phyloP scores from a whole-genome alignment of 2,113 vertebrate genomes.

The Oncorhynchus clarkii region DNA sequence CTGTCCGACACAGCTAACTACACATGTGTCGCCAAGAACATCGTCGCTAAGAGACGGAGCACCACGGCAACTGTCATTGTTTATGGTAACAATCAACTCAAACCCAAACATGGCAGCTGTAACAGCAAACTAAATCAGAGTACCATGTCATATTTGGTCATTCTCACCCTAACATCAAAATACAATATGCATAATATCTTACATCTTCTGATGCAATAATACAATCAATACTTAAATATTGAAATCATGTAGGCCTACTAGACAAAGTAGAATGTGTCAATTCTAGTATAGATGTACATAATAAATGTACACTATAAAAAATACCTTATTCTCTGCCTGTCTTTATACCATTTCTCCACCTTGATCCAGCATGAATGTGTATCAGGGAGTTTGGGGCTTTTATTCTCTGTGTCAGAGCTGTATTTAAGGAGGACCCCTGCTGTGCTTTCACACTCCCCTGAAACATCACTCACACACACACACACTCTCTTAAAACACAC shows the following conservation, averaged over 20 bases:
- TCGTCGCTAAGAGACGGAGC: constrained; percentile 90
- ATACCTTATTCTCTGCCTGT: constrained; percentile 12
- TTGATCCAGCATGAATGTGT: constrained; percentile 52
- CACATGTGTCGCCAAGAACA: constrained; percentile 94
- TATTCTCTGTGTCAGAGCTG: background rate
- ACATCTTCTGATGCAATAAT: too few relatives aligned
- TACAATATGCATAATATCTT: constrained; percentile 71
- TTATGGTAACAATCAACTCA: constrained; percentile 77
- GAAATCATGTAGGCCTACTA: background rate
- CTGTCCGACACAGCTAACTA: constrained; percentile 96
- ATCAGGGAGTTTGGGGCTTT: constrained; percentile 17
- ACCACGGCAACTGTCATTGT: constrained; percentile 91
- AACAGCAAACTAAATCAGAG: background rate
- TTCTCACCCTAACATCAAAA: too few relatives aligned
- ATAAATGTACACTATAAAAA: background rate
- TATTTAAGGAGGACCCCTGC: constrained; percentile 52
- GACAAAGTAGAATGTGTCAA: constrained; percentile 82
- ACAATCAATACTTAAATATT: constrained; percentile 41
- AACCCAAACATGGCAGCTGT: constrained; percentile 80
- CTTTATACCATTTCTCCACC: constrained; percentile 35
- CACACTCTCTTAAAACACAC: too few relatives aligned
- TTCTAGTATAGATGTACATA: background rate
- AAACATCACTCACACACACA: too few relatives aligned
- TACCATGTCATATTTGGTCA: constrained; percentile 56
- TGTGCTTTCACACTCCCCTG: constrained; percentile 41